A percentile compares a stretch with the other conserved stretches of the same genome.
These are phyloP conservation scores for Ganaspis sp. DNA, from an alignment of 1,140 invertebrate species.

Conservation along the genomic window DNA sequence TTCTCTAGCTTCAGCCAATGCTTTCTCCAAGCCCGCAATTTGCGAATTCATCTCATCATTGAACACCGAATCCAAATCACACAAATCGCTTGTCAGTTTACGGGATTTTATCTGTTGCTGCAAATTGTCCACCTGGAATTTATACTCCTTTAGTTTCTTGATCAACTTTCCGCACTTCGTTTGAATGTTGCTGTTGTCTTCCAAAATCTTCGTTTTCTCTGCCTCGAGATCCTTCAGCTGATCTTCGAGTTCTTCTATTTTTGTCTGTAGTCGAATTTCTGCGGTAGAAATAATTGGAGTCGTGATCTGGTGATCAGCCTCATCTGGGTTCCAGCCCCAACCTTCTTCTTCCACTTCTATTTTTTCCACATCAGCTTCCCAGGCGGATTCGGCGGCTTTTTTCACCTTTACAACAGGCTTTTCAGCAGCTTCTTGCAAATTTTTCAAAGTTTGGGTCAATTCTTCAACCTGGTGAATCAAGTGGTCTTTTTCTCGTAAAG, in stretches of 20 bases:
- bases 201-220: slow-evolving; percentile 74
- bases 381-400: slow-evolving; percentile 48
- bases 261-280: slow-evolving; percentile 43
- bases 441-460: slow-evolving; percentile 34
- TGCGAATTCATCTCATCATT: slow-evolving; percentile 85
- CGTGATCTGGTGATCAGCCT: slow-evolving; percentile 68
- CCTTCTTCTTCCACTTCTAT: slow-evolving; percentile 75
- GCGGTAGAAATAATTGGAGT: slow-evolving; percentile 44
- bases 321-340: slow-evolving; percentile 78
- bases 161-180: slow-evolving; percentile 82
- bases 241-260: slow-evolving; percentile 34
- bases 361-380: slow-evolving; percentile 59
- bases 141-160: slow-evolving; percentile 86
- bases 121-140: slow-evolving; percentile 80
- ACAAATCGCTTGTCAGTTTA: slow-evolving; percentile 77
- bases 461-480: slow-evolving; percentile 37
- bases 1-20: slow-evolving; percentile 77
- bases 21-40: slow-evolving; percentile 80
- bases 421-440: slow-evolving; percentile 14
- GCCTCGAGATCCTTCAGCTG: slow-evolving; percentile 38
- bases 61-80: slow-evolving; percentile 84
- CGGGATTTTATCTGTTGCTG: slow-evolving; percentile 77
- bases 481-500: slow-evolving; percentile 43
- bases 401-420: neutral
- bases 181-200: slow-evolving; percentile 80